A percentile compares a stretch with the other conserved stretches of the same genome.
Conservation (phyloP, 2,113 vertebrate species). For the Notarius quadriscutis region DNA sequence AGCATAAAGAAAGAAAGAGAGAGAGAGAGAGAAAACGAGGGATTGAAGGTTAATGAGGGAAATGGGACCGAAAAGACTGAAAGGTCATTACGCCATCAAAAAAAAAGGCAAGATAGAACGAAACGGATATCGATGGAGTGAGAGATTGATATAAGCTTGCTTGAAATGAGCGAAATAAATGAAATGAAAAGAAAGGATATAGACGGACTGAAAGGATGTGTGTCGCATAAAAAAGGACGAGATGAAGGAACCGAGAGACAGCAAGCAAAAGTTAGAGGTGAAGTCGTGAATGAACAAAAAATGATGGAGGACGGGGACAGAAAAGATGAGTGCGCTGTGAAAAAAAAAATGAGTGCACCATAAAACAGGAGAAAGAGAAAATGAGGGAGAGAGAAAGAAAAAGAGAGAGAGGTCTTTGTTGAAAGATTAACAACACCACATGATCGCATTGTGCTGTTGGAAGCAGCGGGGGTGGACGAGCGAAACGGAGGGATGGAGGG, state of each 20-base stretch:
- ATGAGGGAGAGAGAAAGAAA: slow-evolving; percentile 57
- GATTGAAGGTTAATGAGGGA: slow-evolving; percentile 3
- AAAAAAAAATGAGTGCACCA: slow-evolving; percentile 11
- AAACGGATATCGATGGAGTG: background rate
- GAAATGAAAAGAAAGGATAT: background rate
- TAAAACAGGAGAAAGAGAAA: slow-evolving; percentile 63
- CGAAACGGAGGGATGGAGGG: slow-evolving; percentile 66
- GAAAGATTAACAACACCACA: slow-evolving; percentile 83
- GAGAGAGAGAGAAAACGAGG: background rate
- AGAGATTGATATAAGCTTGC: background rate
- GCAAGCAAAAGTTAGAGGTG: slow-evolving; percentile 30
- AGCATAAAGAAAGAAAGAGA: background rate
- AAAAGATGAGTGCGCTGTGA: background rate
- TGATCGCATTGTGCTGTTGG: slow-evolving; percentile 81
- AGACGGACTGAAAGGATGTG: slow-evolving; percentile 17
- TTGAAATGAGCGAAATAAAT: background rate
- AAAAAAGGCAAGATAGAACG: background rate
- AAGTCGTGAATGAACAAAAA: background rate
- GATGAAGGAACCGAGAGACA: slow-evolving; percentile 62
- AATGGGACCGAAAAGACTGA: background rate
- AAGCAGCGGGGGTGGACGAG: slow-evolving; percentile 74
- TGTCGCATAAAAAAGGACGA: background rate
- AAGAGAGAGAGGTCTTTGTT: slow-evolving; percentile 78
- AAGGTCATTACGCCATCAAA: background rate
- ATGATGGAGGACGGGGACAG: background rate